Evolutionary conservation across 2,888 invertebrate species (phyloP), one percentile per base, ranked within the genome.

Genomic region (Portevinia maculata): DNA sequence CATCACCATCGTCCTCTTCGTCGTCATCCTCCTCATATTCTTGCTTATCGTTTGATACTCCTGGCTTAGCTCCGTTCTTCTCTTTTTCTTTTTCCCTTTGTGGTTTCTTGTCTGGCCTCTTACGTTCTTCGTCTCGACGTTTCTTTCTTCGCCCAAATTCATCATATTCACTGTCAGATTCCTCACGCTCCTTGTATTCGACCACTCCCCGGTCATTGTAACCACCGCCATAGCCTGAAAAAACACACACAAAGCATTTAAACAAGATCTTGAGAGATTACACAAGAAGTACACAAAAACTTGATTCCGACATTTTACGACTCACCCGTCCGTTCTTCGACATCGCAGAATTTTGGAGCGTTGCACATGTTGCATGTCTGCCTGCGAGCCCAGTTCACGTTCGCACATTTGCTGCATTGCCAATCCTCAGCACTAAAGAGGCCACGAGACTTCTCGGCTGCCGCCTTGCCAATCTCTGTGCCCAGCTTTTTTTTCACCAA

Each of bases 361-460:
- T 99, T 99, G 91, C 99, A 99, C 92, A 99, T 97, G 91, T 99
- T 99, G 91, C 99, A 99, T 65, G 96, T 97, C 88, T 95, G 95
- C 67, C 99, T 93, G 84, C 90, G 88, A 21, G 99, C 99, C 99
- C 91, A 91, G 91, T 99, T 99, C 9, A 99, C 99, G 91, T 99
- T 99, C n/a, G 99, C 99, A 92, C 99, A 99, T 90, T 99, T 99
- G 91, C 97, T 97, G 91, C 99, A 99, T 89, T 98, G 98, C 99
- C 99, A 99, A 91, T 99, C 99, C 90, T 99, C 99, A 37, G 99
- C 99, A 91, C 98, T 97, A 90, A 94, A 95, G 0, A 90, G 85
- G 0, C 91, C 91, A 9, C 97, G 94, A 87, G 98, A 98, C 91
- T 99, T 99, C 90, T 99, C 99, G 0, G 99, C 99, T 34, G 98